Conservation (phyloP, 1,140 invertebrate species). For the Eulimnadia texana region DNA sequence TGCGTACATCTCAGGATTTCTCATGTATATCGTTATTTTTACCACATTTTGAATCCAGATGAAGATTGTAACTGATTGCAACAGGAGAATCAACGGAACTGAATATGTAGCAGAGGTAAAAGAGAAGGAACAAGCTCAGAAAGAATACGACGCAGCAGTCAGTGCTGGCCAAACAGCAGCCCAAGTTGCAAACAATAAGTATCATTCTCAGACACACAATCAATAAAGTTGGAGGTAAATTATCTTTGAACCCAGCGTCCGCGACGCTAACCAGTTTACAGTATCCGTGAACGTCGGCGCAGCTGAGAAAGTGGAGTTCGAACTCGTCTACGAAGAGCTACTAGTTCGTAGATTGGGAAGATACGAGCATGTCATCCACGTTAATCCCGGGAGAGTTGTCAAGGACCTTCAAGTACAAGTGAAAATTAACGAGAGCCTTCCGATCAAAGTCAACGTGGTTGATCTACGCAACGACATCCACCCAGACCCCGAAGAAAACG, state of each 20-base stretch:
- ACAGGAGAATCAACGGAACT: conserved; percentile 38
- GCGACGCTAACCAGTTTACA: conserved; percentile 47
- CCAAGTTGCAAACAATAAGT: conserved; percentile 25
- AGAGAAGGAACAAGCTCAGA: conserved; percentile 46
- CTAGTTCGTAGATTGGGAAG: conserved; percentile 36
- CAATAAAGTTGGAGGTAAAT: too few relatives aligned
- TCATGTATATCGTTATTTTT: conserved; percentile 34
- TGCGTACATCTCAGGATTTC: conserved; percentile 46
- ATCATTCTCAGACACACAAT: not conserved
- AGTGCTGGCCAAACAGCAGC: conserved; percentile 41
- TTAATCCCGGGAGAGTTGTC: conserved; percentile 37
- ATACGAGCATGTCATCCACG: conserved; percentile 44
- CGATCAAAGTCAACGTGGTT: not conserved
- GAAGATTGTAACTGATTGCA: conserved; percentile 1
- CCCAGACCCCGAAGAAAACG: not conserved
- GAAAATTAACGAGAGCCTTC: not conserved
- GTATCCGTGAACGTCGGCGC: conserved; percentile 45
- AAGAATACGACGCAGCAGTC: conserved; percentile 44
- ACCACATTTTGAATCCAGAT: too few relatives aligned
- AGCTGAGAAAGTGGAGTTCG: conserved; percentile 39
- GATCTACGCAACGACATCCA: not conserved
- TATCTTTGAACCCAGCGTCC: too few relatives aligned
- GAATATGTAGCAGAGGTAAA: conserved; percentile 38
- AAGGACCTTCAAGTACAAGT: conserved; percentile 4
- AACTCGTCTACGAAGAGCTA: conserved; percentile 48